Evolutionary conservation across 2,113 vertebrate species (phyloP).

Genomic region (Choloepus hoffmanni): DNA sequence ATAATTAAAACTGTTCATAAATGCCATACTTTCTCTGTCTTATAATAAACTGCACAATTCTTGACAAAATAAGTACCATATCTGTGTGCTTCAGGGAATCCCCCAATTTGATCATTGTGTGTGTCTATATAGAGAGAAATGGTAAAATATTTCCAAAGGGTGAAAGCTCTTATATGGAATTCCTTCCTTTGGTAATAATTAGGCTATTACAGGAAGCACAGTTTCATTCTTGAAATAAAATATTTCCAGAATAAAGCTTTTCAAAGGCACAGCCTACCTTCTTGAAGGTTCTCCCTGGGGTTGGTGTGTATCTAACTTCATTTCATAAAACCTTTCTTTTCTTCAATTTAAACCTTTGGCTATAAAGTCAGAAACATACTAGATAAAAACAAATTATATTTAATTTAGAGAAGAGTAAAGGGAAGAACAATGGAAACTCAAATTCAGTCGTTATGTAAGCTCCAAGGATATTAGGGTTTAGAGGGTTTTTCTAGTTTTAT

Average conservation of each 20-base stretch:
- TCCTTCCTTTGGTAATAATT: background rate
- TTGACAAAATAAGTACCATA: conserved; percentile 67
- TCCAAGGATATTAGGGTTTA: background rate
- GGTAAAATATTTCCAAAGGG: background rate
- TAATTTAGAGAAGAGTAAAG: conserved; percentile 57
- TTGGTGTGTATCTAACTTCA: conserved; percentile 6
- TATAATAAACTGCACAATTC: conserved; percentile 41
- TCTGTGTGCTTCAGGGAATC: conserved; percentile 13
- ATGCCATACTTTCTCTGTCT: conserved; percentile 21
- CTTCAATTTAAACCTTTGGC: conserved; percentile 18
- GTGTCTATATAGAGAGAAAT: background rate
- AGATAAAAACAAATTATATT: conserved; percentile 43
- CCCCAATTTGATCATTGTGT: background rate
- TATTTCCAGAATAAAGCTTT: background rate
- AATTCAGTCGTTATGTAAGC: background rate
- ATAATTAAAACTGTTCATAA: background rate
- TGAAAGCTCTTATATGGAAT: background rate
- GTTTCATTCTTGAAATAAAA: background rate
- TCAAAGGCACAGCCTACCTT: background rate
- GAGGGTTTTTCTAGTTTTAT: conserved; percentile 59
- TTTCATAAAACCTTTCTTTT: conserved; percentile 26
- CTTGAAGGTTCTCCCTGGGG: background rate
- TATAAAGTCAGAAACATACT: conserved; percentile 28
- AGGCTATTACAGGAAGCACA: background rate
- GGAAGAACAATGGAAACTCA: conserved; percentile 1